Evolutionary conservation across 2,888 invertebrate genomes (phyloP), one percentile per base, ranked within the genome.

Genomic region (Andrena praecox): DNA sequence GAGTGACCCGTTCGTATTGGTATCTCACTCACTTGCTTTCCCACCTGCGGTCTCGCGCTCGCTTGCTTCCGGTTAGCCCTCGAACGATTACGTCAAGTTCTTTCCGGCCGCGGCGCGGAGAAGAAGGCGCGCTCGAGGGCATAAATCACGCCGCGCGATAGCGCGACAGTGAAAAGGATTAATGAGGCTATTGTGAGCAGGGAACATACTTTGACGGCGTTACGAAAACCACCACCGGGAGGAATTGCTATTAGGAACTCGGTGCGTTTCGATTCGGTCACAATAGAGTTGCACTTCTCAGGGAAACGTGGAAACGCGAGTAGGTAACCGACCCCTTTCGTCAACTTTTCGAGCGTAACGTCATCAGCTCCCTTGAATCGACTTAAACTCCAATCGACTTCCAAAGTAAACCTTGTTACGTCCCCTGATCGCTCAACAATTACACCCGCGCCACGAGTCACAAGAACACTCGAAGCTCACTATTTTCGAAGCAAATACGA

Each of bases 91-190:
- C 69, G 60, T 69, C 6, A 16, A 52, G 52, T 67, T 67, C 42
- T 74, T 82, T 63, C 66, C 72, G 71, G 50, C 6, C 35, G 72
- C 69, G 16, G 24, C 33, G 24, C 59, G 4, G 48, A 42, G 27
- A 48, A 52, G 52, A 70, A 42, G 33, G 56, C 12, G 64, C 20
- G 62, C 35, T 7, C 62, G 10, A 52, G 59, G 42, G 33, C 31
- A 77, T 82, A 78, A 83, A 83, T 83, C 82, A 74, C 77, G 24
- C 16, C 27, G n/a, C 59, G 56, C 77, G 73, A 73, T 77, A 66
- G 72, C 42, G 33, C 52, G 77, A 81, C 77, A 74, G 73, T 74
- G 82, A 78, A 74, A 77, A 83, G 77, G 83, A 82, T 82, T 83
- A 82, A 83, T 82, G 83, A 74, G 77, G 62, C 77, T 50, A 83